A percentile compares a stretch with the other conserved stretches of the same genome.
phyloP scores from a whole-genome alignment of 2,113 vertebrate species.

The Enhydra lutris region DNA sequence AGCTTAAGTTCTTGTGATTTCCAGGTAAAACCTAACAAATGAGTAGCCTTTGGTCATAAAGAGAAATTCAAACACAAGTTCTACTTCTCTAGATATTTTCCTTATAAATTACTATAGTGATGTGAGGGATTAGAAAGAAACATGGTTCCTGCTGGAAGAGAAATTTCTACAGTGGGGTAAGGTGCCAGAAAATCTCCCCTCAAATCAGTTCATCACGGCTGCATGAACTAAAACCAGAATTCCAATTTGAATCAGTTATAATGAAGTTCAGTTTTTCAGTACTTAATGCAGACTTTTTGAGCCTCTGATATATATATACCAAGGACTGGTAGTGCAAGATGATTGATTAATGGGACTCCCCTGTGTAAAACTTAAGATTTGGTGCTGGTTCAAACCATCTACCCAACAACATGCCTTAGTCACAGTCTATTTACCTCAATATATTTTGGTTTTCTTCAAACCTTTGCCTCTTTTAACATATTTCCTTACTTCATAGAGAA shows the following conservation, averaged over 20 bases:
- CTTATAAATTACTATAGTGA: background rate
- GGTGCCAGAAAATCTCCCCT: background rate
- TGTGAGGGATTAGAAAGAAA: background rate
- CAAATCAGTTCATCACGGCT: background rate
- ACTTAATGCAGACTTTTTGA: constrained; percentile 16
- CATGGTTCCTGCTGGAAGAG: background rate
- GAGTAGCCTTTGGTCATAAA: background rate
- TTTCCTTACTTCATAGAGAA: background rate
- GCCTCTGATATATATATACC: background rate
- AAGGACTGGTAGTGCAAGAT: background rate
- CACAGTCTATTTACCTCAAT: background rate
- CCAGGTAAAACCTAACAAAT: constrained; percentile 3
- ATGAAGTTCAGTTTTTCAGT: background rate
- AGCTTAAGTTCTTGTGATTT: background rate
- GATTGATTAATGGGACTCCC: background rate
- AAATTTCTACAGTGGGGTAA: background rate
- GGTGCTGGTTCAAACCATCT: background rate
- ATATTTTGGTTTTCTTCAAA: background rate
- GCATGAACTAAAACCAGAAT: background rate
- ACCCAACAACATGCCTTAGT: background rate
- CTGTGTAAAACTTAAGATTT: background rate
- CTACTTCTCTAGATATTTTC: background rate
- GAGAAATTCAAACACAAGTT: background rate
- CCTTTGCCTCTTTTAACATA: background rate
- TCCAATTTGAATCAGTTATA: background rate